Base-by-base conservation (phyloP, 35 echinoderm and acorn worm genomes). In the Heliocidaris erythrogramma region DNA sequence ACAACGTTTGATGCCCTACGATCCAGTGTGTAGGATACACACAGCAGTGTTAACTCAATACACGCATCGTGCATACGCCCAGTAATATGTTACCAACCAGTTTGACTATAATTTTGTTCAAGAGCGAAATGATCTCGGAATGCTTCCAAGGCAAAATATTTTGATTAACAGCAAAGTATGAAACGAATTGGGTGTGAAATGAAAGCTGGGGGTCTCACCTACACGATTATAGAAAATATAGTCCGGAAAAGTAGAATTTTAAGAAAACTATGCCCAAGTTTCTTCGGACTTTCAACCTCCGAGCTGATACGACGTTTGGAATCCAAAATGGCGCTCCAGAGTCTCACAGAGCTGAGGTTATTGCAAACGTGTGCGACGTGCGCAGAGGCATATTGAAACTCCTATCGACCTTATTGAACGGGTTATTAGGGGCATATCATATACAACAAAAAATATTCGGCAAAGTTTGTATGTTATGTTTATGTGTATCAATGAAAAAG, bases 61-160 rank as follows among this genome's bases (percentile, higher is more conserved):
- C 93, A 94, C 52, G 69, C 56, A 69, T 84, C 49, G 32, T 13
- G 13, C 17, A 31, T 94, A 59, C 53, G 56, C 56, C 94, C 71
- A 90, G 85, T 49, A 85, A 94, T 85, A 87, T 95, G 48, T 59
- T 94, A 61, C 56, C 31, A 42, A 65, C 94, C 86, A 95, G 85
- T 95, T 85, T 95, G 78, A 90, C 42, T 53, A 53, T 85, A 53
- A 47, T 59, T 49, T 86, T 48, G 85, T 27, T 48, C 32, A 86
- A 48, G 71, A 32, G 48, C 60, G 60, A 86, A 32, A 48, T 29
- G 18, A 48, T 16, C 52, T 53, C 85, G 32, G 50, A 48, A 95
- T 48, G 32, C 88, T 95, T 95, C 94, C 94, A 95, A 95, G 78
- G 85, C 85, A 95, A 95, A 95, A 95, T 95, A 95, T 95, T 95